phyloP scores from a whole-genome alignment of 2,113 vertebrate species.

The Takifugu flavidus region DNA sequence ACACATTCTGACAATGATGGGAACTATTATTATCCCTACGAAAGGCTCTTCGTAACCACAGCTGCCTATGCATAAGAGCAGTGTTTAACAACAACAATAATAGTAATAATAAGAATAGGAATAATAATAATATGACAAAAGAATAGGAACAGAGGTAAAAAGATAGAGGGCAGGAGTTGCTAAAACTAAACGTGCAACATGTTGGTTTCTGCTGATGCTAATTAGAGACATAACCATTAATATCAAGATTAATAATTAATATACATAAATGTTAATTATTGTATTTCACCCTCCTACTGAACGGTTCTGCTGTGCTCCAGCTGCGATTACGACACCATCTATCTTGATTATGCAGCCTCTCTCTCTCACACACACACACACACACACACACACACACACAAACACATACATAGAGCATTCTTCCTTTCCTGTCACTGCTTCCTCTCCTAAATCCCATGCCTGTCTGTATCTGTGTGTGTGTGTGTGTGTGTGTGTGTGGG shows the following conservation, averaged over 20 bases:
- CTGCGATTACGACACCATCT: slow-evolving; percentile 52
- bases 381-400: slow-evolving; percentile 13
- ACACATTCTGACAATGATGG: no score
- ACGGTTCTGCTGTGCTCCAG: slow-evolving; percentile 28
- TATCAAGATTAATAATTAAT: slow-evolving; percentile 70
- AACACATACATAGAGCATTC: not conserved
- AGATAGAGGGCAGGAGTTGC: not conserved
- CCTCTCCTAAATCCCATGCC: not conserved
- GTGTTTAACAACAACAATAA: not conserved
- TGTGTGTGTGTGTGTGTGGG: no score
- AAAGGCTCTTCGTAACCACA: no score
- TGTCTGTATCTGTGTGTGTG: not conserved
- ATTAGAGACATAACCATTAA: slow-evolving; percentile 70
- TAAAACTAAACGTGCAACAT: slow-evolving; percentile 46
- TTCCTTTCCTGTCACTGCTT: not conserved
- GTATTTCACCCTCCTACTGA: slow-evolving; percentile 31
- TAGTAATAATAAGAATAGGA: not conserved
- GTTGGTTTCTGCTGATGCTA: slow-evolving; percentile 61
- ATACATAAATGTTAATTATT: slow-evolving; percentile 68
- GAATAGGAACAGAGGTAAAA: not conserved
- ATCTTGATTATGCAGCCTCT: slow-evolving; percentile 40
- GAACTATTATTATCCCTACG: no score
- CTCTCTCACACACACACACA: no score
- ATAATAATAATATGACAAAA: not conserved
- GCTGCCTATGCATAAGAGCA: no score